Base-by-base conservation (phyloP, 2,797 vertebrate species). In the Lacerta viridis region DNA sequence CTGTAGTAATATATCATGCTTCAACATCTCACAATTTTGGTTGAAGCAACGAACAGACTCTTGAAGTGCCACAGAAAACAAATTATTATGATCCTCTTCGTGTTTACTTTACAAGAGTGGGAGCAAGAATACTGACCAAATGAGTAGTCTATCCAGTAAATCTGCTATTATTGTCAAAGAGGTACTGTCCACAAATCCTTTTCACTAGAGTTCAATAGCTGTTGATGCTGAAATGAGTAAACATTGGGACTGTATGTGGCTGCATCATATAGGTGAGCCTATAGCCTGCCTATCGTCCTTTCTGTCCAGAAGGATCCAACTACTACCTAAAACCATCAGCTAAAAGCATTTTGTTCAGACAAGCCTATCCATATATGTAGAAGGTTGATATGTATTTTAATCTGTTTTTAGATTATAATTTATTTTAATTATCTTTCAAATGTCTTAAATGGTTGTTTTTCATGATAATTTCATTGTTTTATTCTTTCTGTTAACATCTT, bases 41-140 rank as follows among this genome's bases (percentile, higher is more conserved):
- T 2, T 78, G 76, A 86, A 5, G 80, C 71, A 43, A 89, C 18
- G 17, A 89, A 89, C 50, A 77, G 80, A 89, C 85, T 86, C 10
- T 6, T 36, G 15, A 55, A 55, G 50, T 13, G 15, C 13, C 50
- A 55, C 3, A 55, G 50, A 55, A 13, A 23, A 64, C 17, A 18
- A 5, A 10, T 78, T 5, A 66, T 39, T 61, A 43, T 43, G 29
- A 46, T 43, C 5, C 5, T 39, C 69, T n/a, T 33, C 43, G 50
- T 17, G 9, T 74, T 90, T 90, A 61, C 4, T 88, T 50, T 78
- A 55, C 55, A 33, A 2, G n/a, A 72, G 72, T 39, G 7, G 11
- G 11, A 77, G 2, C 41, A 46, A 66, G 25, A 64, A 41, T 84
- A 59, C 55, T 66, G 41, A 33, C 68, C 43, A 33, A 72, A 72